Evolutionary conservation across 2,113 vertebrate genomes (phyloP).

Genomic region (Phrynosoma blainvillii): DNA sequence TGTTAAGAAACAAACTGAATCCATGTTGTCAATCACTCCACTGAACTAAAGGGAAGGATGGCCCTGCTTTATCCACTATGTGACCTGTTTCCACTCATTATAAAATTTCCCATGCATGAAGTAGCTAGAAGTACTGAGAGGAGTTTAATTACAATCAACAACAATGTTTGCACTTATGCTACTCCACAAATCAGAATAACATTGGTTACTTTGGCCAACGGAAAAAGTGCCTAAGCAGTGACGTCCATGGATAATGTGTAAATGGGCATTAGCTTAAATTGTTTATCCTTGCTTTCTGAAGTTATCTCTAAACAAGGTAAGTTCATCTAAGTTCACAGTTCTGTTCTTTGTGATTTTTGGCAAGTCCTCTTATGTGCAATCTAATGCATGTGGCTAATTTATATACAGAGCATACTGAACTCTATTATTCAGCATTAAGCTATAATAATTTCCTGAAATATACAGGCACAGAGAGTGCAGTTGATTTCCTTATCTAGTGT

Average conservation of each 20-base stretch:
- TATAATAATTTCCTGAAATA: slow-evolving; percentile 37
- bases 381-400: slow-evolving; percentile 13
- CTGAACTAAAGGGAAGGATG: background rate
- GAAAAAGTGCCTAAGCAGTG: slow-evolving; percentile 20
- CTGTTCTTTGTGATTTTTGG: slow-evolving; percentile 52
- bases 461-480: slow-evolving; percentile 41
- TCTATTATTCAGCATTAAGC: slow-evolving; percentile 1
- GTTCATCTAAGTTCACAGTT: slow-evolving; percentile 45
- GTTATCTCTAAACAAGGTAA: slow-evolving; percentile 65
- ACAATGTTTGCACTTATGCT: background rate
- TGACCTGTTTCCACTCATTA: background rate
- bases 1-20: background rate
- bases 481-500: slow-evolving; percentile 57
- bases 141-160: slow-evolving; percentile 5
- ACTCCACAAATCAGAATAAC: slow-evolving; percentile 10
- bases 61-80: background rate
- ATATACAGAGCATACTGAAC: slow-evolving; percentile 9
- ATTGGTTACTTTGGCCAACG: slow-evolving; percentile 32
- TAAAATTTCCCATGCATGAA: slow-evolving; percentile 10
- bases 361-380: slow-evolving; percentile 39
- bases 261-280: slow-evolving; percentile 29
- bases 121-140: background rate
- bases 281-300: slow-evolving; percentile 51
- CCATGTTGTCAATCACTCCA: background rate
- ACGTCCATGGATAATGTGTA: slow-evolving; percentile 16